Evolutionary conservation across 2,797 vertebrate species (phyloP).

Genomic region (Triplophysa yarkandensis): DNA sequence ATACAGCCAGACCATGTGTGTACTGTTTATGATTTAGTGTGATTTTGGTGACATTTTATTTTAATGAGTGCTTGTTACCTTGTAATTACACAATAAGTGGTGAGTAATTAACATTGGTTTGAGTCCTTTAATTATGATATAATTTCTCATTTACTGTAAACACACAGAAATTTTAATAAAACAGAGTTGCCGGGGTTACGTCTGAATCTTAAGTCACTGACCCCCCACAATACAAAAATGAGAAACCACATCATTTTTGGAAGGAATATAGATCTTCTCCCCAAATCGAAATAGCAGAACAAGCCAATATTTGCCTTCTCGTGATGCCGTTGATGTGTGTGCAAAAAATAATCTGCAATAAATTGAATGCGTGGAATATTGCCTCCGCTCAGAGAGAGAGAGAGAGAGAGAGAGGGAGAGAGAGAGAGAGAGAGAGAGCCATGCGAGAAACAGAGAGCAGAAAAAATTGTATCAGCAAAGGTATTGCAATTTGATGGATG

Average conservation of each 20-base stretch:
- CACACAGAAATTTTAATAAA: not conserved
- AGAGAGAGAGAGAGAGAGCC: too few species aligned
- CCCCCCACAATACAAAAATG: not conserved
- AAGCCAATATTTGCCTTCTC: slow-evolving; percentile 20
- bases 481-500: slow-evolving; percentile 19
- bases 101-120: not conserved
- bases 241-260: not conserved
- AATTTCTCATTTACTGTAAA: too few species aligned
- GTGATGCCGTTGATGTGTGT: not conserved
- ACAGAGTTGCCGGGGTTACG: not conserved
- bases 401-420: too few species aligned
- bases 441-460: not conserved
- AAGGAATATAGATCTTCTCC: not conserved
- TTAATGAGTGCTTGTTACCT: not conserved
- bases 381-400: not conserved
- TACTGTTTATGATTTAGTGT: slow-evolving; percentile 6
- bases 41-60: not conserved
- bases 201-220: not conserved
- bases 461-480: not conserved
- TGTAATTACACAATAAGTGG: not conserved
- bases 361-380: slow-evolving; percentile 17
- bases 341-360: slow-evolving; percentile 13
- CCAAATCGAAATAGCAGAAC: not conserved
- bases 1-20: slow-evolving; percentile 3
- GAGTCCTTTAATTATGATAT: too few species aligned